Base-by-base conservation (phyloP, 2,888 invertebrate genomes). In the Stenodera caucasica region DNA sequence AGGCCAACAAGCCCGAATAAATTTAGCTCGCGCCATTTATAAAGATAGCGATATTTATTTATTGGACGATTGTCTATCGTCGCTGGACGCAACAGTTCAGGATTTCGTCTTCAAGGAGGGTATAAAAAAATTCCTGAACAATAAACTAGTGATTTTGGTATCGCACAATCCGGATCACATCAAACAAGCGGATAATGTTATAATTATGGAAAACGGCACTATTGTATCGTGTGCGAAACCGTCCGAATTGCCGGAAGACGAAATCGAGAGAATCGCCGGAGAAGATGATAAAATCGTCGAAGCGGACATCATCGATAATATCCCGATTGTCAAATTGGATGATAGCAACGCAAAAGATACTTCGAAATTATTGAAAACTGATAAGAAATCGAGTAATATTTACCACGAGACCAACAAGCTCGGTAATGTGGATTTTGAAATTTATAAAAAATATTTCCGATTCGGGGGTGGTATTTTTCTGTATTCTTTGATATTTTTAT, bases 1-100 rank as follows among this genome's bases (percentile, higher is more conserved):
- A 12, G 92, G 92, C 8, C 93, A 93, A 79, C 86, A 87, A 76
- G 91, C 91, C 1, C 83, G 93, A 63, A 85, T 94, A 26, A 90
- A 90, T 76, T 81, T 94, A 53, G 91, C 90, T 0, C 82, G 91
- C 71, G 87, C 90, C 1, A 81, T 91, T 51, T 92, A 91, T 72
- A 85, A 84, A 67, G 84, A 89, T 65, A 89, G 90, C 0, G 90
- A 92, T 69, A 83, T 92, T 29, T 91, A 91, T 72, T 80, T 92
- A 49, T 77, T 92, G 35, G 91, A 92, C 50, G 73, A 73, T 58
- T 70, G 70, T 35, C 53, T 73, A 23, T 69, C 71, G 1, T 66
- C 73, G 7, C 37, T 74, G 14, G 74, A 74, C 57, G 60, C 67
- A 0, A 59, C 67, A n/a, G 72, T 74, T 0, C 70, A 71, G 58